These are phyloP conservation scores for Phrynocephalus forsythii DNA, from an alignment of 2,797 vertebrate genomes.

Conservation along the genomic window DNA sequence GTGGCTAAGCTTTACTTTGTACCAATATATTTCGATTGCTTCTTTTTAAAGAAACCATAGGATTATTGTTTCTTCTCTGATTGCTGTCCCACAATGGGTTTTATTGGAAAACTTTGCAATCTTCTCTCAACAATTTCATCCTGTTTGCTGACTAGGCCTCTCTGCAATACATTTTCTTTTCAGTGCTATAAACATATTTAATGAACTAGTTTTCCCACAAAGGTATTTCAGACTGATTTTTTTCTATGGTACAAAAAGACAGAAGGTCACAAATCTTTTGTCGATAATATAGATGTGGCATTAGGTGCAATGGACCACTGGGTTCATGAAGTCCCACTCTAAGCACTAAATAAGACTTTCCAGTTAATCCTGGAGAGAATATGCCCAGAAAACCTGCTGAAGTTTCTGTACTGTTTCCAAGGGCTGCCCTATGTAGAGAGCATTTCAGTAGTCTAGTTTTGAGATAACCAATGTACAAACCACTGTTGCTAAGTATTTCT, in stretches of 20 bases:
- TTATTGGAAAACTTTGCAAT: not conserved
- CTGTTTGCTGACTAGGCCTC: not conserved
- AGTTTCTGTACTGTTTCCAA: too few species aligned
- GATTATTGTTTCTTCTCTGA: conserved; percentile 36
- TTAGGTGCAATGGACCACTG: too few species aligned
- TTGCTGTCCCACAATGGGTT: conserved; percentile 25
- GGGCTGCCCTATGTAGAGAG: too few species aligned
- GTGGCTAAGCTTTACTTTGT: conserved; percentile 6
- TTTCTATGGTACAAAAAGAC: not conserved
- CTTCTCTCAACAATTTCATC: not conserved
- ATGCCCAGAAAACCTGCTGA: too few species aligned
- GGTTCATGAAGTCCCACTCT: too few species aligned
- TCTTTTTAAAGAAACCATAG: conserved; percentile 42
- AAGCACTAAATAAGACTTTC: too few species aligned
- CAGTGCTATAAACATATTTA: not conserved
- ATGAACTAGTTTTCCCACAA: conserved; percentile 6
- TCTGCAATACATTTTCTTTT: not conserved
- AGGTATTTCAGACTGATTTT: not conserved
- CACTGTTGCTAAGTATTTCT: too few species aligned
- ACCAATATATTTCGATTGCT: conserved; percentile 27
- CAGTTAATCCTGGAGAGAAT: too few species aligned
- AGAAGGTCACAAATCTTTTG: not conserved
- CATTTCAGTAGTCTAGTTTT: too few species aligned
- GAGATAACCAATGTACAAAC: too few species aligned
- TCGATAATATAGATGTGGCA: conserved; percentile 16